Evolutionary conservation across 64 coral and sea anemone species (phyloP), one percentile per base, ranked within the genome.

Genomic region (Platygyra sinensis): DNA sequence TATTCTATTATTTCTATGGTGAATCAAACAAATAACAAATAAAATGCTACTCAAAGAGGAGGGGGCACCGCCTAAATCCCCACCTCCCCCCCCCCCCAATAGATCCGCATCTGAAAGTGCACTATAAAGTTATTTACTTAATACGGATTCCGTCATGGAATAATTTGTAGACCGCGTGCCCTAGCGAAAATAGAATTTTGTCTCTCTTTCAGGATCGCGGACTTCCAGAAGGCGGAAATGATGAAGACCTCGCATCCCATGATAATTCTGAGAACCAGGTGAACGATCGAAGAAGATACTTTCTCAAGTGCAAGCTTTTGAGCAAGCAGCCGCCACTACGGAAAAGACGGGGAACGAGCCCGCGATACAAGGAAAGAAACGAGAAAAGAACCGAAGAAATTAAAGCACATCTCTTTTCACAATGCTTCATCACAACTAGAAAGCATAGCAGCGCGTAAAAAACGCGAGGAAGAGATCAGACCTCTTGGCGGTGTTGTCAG

Each of bases 271-370:
- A 32, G 25, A 49, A 17, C 32, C 36, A 22, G 36, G 3, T 57
- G 4, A 28, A n/a, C 9, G 28, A 36, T 36, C 24, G 28, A 32
- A 46, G 10, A 8, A 46, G 24, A 60, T 80, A 80, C 51, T 59
- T 80, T 30, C 51, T 15, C 25, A 60, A 60, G 78, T 80, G 5
- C 78, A 80, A 80, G 78, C 78, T 10, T 80, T 80, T 60, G 78
- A 80, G 9, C 20, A 80, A 60, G 78, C 52, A 60, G 4, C 50
- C 6, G 0, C 10, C 3, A 33, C 15, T 55, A 55, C 10, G 28
- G 17, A 60, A 27, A 60, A 28, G 25, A 60, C 78, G 28, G 17
- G 0, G 78, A 11, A 15, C 13, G 8, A 24, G 29, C 20, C 7
- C 3, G 60, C 22, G 50, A 80, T 59, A 80, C 59, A 80, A 29